phyloP scores from a whole-genome alignment of 2,888 invertebrate species.

The Idaea dimidiata region DNA sequence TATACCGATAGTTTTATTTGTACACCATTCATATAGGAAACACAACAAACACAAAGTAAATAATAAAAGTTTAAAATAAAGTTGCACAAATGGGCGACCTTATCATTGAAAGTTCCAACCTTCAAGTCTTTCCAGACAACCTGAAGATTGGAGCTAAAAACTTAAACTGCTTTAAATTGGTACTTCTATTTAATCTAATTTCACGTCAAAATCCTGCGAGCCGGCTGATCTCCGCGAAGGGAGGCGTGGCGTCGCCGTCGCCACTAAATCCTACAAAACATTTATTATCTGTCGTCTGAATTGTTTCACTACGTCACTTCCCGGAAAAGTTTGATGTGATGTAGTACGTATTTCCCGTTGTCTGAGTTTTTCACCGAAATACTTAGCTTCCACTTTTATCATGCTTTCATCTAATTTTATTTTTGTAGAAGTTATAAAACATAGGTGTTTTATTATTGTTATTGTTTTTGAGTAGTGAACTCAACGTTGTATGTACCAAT shows the following conservation, averaged over 20 bases:
- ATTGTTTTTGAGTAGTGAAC: too few relatives aligned
- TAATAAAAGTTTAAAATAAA: too few relatives aligned
- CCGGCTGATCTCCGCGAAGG: conserved; percentile 9
- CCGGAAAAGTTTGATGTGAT: background rate
- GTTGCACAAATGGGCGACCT: too few relatives aligned
- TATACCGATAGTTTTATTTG: too few relatives aligned
- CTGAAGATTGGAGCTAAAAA: too few relatives aligned
- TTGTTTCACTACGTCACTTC: background rate
- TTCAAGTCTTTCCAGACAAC: too few relatives aligned
- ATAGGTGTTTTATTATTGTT: too few relatives aligned
- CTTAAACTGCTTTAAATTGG: background rate
- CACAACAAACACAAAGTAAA: too few relatives aligned
- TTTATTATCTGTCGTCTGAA: background rate
- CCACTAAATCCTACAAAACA: conserved; percentile 9
- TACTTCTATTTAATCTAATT: conserved; percentile 3
- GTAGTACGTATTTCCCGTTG: background rate
- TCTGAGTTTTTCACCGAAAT: background rate
- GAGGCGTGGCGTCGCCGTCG: conserved; percentile 8
- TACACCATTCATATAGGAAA: too few relatives aligned
- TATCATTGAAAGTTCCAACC: too few relatives aligned
- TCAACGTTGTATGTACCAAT: background rate
- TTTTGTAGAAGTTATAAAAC: too few relatives aligned
- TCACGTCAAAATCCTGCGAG: background rate
- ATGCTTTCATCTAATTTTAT: background rate
- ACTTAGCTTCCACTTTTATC: background rate